Conservation (phyloP, 2,797 vertebrate species). For the Morelia viridis region DNA sequence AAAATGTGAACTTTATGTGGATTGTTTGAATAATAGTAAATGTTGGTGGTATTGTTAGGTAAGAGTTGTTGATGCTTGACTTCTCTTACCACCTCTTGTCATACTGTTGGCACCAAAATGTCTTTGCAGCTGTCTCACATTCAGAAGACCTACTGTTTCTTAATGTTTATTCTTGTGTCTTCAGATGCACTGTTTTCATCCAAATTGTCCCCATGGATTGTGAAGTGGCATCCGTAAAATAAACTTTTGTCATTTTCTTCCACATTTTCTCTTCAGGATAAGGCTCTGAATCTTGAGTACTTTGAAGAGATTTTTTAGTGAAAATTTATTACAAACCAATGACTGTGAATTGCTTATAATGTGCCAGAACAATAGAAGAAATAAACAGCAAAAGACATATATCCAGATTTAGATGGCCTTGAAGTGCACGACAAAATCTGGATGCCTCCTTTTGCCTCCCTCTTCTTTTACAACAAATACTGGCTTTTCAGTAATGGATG, state of each 20-base stretch:
- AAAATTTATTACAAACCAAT: not conserved
- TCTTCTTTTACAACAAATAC: constrained; percentile 30
- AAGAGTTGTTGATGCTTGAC: constrained; percentile 36
- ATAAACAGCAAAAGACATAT: not conserved
- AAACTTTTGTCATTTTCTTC: constrained; percentile 1
- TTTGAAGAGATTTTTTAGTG: not conserved
- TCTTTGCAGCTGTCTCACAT: constrained; percentile 43
- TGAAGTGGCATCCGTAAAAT: not conserved
- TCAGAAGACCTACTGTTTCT: constrained; percentile 19
- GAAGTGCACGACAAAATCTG: not conserved
- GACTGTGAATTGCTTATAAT: not conserved
- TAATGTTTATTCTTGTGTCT: constrained; percentile 19
- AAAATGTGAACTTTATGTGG: constrained; percentile 51
- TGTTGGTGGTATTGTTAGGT: constrained; percentile 47
- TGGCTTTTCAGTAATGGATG: constrained; percentile 41
- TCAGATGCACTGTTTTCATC: constrained; percentile 19
- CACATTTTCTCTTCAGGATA: not conserved
- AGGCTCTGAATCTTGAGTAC: not conserved
- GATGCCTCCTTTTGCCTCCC: not conserved
- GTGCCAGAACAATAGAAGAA: not conserved
- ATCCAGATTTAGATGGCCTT: not conserved
- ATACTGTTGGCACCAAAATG: constrained; percentile 22
- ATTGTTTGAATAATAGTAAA: constrained; percentile 46
- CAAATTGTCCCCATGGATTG: not conserved
- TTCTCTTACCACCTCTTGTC: constrained; percentile 27